Evolutionary conservation across 2,888 invertebrate species (phyloP).

Genomic region (Prosapia bicincta): DNA sequence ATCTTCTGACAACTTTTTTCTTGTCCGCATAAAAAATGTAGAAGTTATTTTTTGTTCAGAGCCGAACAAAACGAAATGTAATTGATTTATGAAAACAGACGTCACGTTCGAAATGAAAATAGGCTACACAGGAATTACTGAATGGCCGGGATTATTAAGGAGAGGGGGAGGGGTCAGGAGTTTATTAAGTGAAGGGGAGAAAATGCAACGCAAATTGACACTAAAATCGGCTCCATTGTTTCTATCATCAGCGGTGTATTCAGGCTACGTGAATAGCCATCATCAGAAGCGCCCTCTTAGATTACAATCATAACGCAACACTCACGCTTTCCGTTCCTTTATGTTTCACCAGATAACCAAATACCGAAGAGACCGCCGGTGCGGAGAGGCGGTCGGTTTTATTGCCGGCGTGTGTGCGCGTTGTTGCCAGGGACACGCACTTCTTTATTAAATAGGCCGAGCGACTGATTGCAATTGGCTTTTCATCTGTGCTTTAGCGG

Average conservation of each 20-base stretch:
- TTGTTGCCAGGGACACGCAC: too few species aligned
- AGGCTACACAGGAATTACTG: not conserved
- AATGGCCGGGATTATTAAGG: not conserved
- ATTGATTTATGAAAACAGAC: not conserved
- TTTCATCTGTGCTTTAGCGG: too few species aligned
- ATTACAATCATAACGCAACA: not conserved
- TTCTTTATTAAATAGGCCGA: too few species aligned
- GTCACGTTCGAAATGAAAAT: not conserved
- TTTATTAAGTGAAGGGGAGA: slow-evolving; percentile 7
- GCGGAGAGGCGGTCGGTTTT: not conserved
- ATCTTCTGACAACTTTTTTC: too few species aligned
- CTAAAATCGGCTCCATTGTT: slow-evolving; percentile 35
- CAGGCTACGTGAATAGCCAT: slow-evolving; percentile 34
- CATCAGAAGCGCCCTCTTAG: slow-evolving; percentile 29
- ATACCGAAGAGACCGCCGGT: not conserved
- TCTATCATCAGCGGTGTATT: slow-evolving; percentile 35
- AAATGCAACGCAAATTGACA: slow-evolving; percentile 31
- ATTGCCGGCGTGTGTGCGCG: not conserved
- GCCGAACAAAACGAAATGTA: not conserved
- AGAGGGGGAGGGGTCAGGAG: slow-evolving; percentile 7
- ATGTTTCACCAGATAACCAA: not conserved
- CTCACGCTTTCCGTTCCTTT: slow-evolving; percentile 3
- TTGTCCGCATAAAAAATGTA: too few species aligned
- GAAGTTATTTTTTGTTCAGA: too few species aligned
- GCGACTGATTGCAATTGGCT: too few species aligned